Evolutionary conservation across 2,113 vertebrate genomes (phyloP).

Genomic region (Pedionomus torquatus): DNA sequence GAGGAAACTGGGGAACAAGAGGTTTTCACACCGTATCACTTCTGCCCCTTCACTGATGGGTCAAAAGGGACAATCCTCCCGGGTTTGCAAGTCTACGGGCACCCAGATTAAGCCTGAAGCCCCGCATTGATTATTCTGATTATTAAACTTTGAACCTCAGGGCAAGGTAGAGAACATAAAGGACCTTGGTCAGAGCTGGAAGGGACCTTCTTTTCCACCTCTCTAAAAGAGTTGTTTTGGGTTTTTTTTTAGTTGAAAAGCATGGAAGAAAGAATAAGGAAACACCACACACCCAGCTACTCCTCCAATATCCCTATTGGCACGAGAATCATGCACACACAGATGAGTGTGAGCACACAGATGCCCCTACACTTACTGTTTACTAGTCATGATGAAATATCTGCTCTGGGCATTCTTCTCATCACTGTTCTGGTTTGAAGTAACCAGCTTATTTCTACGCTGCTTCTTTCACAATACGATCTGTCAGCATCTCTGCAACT

Average conservation of each 20-base stretch:
- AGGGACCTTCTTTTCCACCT: background rate
- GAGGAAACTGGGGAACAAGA: background rate
- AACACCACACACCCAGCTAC: background rate
- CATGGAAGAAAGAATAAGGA: background rate
- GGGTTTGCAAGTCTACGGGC: accelerated
- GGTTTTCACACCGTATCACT: background rate
- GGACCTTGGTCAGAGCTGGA: no score
- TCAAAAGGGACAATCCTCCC: background rate
- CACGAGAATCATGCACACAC: accelerated
- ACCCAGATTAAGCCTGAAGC: background rate
- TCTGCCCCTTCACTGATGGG: background rate
- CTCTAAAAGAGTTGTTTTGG: background rate
- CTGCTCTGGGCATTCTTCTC: background rate
- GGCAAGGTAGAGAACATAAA: background rate
- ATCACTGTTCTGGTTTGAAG: background rate
- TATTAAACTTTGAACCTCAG: background rate
- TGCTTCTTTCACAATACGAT: background rate
- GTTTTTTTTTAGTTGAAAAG: background rate
- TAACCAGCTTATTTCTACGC: accelerated
- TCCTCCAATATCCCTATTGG: background rate
- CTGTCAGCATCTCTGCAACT: no score
- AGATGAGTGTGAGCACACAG: background rate
- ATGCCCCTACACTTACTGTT: background rate
- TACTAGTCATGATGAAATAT: background rate
- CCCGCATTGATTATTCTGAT: background rate